phyloP scores from a whole-genome alignment of 2,888 invertebrate genomes.

The Idaea biselata region DNA sequence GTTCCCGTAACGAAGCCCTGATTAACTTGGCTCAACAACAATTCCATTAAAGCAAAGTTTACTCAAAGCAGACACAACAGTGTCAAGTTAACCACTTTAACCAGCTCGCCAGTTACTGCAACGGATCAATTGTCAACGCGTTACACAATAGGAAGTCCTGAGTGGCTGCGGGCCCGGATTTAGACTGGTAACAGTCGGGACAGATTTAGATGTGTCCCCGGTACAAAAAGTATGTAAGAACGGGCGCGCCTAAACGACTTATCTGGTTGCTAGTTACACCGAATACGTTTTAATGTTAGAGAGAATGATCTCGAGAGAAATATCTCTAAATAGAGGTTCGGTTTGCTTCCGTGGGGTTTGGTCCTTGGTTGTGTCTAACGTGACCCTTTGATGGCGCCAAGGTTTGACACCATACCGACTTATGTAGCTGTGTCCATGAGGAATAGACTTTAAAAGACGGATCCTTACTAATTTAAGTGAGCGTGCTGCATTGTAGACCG shows the following conservation, averaged over 20 bases:
- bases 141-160: constrained; percentile 69
- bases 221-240: constrained; percentile 69
- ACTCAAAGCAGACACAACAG: neutral
- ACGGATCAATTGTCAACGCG: constrained; percentile 46
- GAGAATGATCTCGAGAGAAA: neutral
- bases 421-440: neutral
- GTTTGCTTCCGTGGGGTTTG: neutral
- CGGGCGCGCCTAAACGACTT: constrained; percentile 56
- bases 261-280: constrained; percentile 40
- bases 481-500: neutral
- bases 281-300: constrained; percentile 16
- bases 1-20: constrained; percentile 7
- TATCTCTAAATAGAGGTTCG: neutral
- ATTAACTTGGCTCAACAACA: constrained; percentile 8
- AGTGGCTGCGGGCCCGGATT: constrained; percentile 53
- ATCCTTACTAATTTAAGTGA: too few species aligned
- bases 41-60: neutral
- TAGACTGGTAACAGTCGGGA: constrained; percentile 62
- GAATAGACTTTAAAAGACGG: too few species aligned
- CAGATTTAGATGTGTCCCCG: constrained; percentile 71
- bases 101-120: neutral
- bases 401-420: neutral
- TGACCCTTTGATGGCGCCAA: neutral
- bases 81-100: neutral
- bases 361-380: neutral